A percentile compares a stretch with the other conserved stretches of the same genome.
Conservation (phyloP, 2,113 vertebrate genomes). For the Oncorhynchus keta region DNA sequence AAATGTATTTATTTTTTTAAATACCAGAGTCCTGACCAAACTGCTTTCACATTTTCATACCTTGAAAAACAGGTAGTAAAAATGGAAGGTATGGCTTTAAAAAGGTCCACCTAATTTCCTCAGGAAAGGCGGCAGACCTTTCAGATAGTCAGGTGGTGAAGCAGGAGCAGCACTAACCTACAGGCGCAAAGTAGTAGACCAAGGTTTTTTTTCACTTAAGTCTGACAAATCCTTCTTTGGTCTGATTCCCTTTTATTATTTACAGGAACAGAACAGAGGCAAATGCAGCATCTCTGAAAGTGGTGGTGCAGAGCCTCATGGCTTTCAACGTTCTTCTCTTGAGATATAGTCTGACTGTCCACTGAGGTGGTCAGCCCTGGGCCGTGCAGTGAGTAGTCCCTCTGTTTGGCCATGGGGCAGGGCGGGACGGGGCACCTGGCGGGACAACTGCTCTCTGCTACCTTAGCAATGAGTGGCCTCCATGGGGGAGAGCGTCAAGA, state of each 20-base stretch:
- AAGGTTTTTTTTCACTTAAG: conserved; percentile 12
- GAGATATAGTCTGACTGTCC: not conserved
- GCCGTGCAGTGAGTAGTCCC: not conserved
- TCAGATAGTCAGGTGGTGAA: conserved; percentile 32
- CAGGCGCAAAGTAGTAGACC: conserved; percentile 63
- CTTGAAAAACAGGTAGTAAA: conserved; percentile 45
- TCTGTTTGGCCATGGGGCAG: not conserved
- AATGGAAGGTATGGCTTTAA: conserved; percentile 66
- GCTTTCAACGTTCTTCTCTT: not conserved
- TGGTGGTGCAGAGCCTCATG: not conserved
- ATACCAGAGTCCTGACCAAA: too few species aligned
- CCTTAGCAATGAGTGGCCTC: conserved; percentile 85
- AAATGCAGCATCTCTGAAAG: not conserved
- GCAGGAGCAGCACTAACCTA: conserved; percentile 55
- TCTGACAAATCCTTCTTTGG: conserved; percentile 63
- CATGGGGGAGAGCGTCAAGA: conserved; percentile 94
- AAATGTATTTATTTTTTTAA: too few species aligned
- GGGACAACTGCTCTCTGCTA: conserved; percentile 11
- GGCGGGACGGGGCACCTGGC: not conserved
- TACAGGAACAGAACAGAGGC: not conserved
- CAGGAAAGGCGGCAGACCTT: conserved; percentile 36
- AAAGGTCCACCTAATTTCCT: conserved; percentile 41
- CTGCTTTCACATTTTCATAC: conserved; percentile 33
- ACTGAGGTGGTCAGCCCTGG: not conserved
- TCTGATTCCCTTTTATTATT: conserved; percentile 32